phyloP scores from a whole-genome alignment of 2,113 vertebrate species.

The Podarcis cretensis region DNA sequence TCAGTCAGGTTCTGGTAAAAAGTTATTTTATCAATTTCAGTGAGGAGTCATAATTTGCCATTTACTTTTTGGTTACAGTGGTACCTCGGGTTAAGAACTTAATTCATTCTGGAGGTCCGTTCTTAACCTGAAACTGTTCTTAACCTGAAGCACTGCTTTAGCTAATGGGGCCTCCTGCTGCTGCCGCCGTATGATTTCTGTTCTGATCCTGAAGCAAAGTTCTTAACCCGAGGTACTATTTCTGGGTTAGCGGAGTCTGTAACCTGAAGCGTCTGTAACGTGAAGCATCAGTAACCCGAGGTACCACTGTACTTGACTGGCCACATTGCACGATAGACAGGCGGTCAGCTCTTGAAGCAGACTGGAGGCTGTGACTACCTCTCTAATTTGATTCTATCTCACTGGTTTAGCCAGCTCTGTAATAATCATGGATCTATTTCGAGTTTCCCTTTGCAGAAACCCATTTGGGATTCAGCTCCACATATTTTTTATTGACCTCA shows the following conservation, averaged over 20 bases:
- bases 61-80: background rate
- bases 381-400: background rate
- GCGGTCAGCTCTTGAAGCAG: background rate
- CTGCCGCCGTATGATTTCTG: rapidly evolving
- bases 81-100: too few relatives aligned
- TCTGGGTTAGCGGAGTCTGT: too few relatives aligned
- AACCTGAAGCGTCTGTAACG: too few relatives aligned
- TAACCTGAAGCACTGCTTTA: too few relatives aligned
- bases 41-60: background rate
- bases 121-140: too few relatives aligned
- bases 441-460: slow-evolving; percentile 4
- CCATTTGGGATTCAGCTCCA: background rate
- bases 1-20: background rate
- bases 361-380: background rate
- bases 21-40: background rate
- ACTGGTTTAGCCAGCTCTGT: background rate
- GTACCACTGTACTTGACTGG: background rate
- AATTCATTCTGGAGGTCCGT: too few relatives aligned
- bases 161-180: too few relatives aligned
- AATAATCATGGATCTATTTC: slow-evolving; percentile 6
- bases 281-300: too few relatives aligned
- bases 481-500: background rate
- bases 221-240: too few relatives aligned
- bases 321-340: background rate
- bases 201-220: too few relatives aligned